Evolutionary conservation across 2,113 vertebrate species (phyloP), one percentile per base, ranked within the genome.

Genomic region (Percopsis transmontana): DNA sequence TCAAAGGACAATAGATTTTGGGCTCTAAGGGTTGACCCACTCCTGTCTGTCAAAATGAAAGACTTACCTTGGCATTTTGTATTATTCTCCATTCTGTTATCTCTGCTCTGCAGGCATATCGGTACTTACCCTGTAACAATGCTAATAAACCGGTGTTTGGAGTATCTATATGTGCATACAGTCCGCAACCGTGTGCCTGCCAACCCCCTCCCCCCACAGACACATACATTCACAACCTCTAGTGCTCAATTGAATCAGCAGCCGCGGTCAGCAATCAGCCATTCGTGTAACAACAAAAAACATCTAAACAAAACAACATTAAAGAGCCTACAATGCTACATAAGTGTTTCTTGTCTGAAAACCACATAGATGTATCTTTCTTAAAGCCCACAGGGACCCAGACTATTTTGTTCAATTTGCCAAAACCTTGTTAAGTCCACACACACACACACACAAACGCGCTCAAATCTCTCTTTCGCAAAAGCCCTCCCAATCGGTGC

Each of bases 11-110:
- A 18, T 69, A 87, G 76, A 88, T 85, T 80, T 7, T 80, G 38
- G 66, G 59, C 81, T 82, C 80, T 87, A 85, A 88, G 80, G 81
- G 70, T 72, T 81, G 81, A 82, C 70, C 83, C 75, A 69, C 58
- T 81, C 70, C 71, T 79, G 71, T 72, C 61, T 83, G 58, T 72
- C 74, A 73, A 74, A 83, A 73, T 80, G 84, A 72, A 85, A 85
- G 66, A 81, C 75, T 74, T 57, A 62, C 77, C 39, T 0, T 23
- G 74, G 70, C 65, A 62, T 87, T 85, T 72, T 81, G 74, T 73
- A 85, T 85, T 81, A 79, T 54, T 2, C 12, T 47, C 45, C 4
- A 56, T 44, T 24, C 59, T 81, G 84, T 87, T 90, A 88, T 89
- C 84, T 82, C 78, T 40, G 45, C 21, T 12, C 51, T 40, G 27